Percentiles rank a stretch among this genome's conserved stretches.
Conservation (phyloP, 2,888 invertebrate genomes). For the Drosophila kuntzei region DNA sequence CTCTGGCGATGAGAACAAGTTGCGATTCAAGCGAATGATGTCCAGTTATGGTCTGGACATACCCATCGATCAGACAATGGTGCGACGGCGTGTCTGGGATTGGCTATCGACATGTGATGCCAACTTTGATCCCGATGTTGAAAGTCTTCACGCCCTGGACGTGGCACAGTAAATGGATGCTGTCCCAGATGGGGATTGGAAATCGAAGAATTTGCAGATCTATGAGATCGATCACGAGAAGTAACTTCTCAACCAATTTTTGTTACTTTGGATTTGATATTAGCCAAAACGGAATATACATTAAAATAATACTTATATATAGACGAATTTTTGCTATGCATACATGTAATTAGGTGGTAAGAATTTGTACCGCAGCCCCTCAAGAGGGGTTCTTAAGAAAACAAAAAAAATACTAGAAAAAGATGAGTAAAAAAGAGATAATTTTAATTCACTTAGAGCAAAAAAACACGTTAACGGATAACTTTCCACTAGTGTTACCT, state of each 20-base stretch:
- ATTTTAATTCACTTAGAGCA: conserved; percentile 33
- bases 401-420: conserved; percentile 7
- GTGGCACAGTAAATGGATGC: conserved; percentile 58
- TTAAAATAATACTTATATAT: conserved; percentile 13
- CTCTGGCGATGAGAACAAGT: conserved; percentile 87
- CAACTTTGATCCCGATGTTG: conserved; percentile 83
- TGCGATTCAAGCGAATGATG: conserved; percentile 86
- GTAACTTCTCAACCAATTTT: conserved; percentile 37
- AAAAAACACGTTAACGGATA: conserved; percentile 63
- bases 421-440: conserved; percentile 6
- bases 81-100: conserved; percentile 88
- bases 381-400: conserved; percentile 20
- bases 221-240: conserved; percentile 41
- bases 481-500: conserved; percentile 81
- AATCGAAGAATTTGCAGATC: conserved; percentile 54
- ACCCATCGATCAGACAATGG: conserved; percentile 88
- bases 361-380: conserved; percentile 32
- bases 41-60: conserved; percentile 89
- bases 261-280: conserved; percentile 22
- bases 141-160: conserved; percentile 81
- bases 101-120: conserved; percentile 88
- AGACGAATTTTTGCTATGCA: conserved; percentile 53
- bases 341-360: conserved; percentile 31
- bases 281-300: conserved; percentile 28
- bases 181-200: conserved; percentile 8